Conservation (phyloP, 35 echinoderm and acorn worm species). For the Heliocidaris erythrogramma region DNA sequence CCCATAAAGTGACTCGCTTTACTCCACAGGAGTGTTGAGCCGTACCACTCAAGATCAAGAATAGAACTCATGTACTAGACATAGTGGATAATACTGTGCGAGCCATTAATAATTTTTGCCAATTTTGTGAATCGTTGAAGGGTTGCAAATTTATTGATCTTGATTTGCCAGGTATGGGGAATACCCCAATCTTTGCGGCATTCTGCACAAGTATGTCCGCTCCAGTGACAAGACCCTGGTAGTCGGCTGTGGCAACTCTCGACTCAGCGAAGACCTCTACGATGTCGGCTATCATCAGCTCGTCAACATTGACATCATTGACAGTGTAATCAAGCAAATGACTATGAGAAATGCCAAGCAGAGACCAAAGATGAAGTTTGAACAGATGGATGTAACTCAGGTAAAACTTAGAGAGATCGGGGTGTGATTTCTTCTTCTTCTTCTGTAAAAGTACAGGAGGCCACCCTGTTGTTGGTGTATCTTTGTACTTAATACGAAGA, state of each 20-base stretch:
- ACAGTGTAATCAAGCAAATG: constrained; percentile 75
- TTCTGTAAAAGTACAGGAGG: too few species aligned
- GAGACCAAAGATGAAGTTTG: constrained; percentile 76
- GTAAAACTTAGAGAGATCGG: constrained; percentile 25
- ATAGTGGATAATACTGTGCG: background rate
- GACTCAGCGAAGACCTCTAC: constrained; percentile 80
- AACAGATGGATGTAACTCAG: constrained; percentile 75
- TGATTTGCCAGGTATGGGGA: constrained; percentile 78
- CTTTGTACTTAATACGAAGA: too few species aligned
- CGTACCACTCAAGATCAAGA: too few species aligned
- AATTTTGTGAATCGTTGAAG: background rate
- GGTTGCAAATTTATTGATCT: background rate
- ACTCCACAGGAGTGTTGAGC: too few species aligned
- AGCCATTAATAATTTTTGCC: background rate
- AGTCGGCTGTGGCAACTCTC: constrained; percentile 73
- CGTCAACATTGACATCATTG: constrained; percentile 72
- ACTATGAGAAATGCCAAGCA: constrained; percentile 56
- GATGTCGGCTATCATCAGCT: constrained; percentile 80
- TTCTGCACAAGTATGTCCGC: constrained; percentile 89
- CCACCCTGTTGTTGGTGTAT: too few species aligned
- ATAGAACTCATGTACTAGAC: background rate
- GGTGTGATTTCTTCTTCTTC: too few species aligned
- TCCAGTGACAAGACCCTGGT: constrained; percentile 59
- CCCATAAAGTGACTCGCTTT: background rate
- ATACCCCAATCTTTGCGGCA: constrained; percentile 64